Evolutionary conservation across 2,113 vertebrate species (phyloP), one percentile per base, ranked within the genome.

Genomic region (Periophthalmodon schlosseri): DNA sequence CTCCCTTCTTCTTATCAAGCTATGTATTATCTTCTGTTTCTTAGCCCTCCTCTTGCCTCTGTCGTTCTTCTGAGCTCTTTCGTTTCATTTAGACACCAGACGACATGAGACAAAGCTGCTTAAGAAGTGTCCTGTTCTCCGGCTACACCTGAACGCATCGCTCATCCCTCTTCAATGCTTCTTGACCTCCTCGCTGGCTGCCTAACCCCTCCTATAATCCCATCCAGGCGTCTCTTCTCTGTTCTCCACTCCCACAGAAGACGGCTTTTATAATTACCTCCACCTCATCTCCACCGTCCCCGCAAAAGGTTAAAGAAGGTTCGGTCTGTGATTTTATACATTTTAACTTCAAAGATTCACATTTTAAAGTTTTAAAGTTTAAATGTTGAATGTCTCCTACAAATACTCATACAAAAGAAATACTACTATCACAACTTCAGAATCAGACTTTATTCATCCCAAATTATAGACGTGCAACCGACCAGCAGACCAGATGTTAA

Each of bases 101-200:
- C 23, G 63, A 65, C 33, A 65, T 20, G 34, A 65, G 34, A 14
- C 34, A 39, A 65, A 65, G 63, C 63, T 65, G 63, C 63, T 65
- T 39, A 39, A 65, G 63, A 39, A 12, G 63, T 65, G 63, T 16
- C 63, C 63, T 28, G 21, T 65, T 34, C 33, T 61, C 15, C 14
- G 33, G 23, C 24, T 24, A 61, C 24, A 61, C 58, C 24, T 63
- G 60, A 63, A 63, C 60, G 24, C 60, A n/a, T 65, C 63, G 39
- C 10, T 64, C 61, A 63, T 16, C 61, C 33, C 61, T 16, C 13
- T 24, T 63, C 24, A 63, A 8, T 18, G 60, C 60, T 34, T 34
- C 60, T 5, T 34, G 60, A 63, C 60, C 60, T 63, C 60, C 60
- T 63, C 60, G 2, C 18, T 18, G 60, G 14, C 33, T 18, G 28